phyloP scores from a whole-genome alignment of 1,140 invertebrate genomes.

The Neelides sp. region DNA sequence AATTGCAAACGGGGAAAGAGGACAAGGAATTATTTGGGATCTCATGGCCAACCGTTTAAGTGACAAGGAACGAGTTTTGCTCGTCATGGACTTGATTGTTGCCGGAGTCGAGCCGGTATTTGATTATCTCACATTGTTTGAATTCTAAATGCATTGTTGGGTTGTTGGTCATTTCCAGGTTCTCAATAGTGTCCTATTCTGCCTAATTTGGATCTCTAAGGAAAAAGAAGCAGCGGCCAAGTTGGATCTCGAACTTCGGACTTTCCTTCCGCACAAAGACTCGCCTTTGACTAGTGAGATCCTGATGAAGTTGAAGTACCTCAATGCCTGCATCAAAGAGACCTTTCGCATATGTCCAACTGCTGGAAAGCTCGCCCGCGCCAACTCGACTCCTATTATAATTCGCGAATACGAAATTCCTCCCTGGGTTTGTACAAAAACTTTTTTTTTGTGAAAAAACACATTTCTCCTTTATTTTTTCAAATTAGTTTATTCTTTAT shows the following conservation, averaged over 20 bases:
- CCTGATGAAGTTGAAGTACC: slow-evolving; percentile 51
- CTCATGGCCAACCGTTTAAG: too few species aligned
- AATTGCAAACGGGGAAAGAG: too few species aligned
- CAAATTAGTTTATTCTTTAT: neutral
- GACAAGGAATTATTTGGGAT: too few species aligned
- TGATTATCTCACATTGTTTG: too few species aligned
- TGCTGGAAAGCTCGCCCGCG: slow-evolving; percentile 64
- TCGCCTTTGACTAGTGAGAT: slow-evolving; percentile 46
- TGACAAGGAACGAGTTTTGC: too few species aligned
- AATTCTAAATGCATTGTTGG: too few species aligned
- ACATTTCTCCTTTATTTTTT: slow-evolving; percentile 6
- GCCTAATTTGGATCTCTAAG: slow-evolving; percentile 35
- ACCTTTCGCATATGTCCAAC: slow-evolving; percentile 70
- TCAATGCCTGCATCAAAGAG: slow-evolving; percentile 76
- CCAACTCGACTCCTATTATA: slow-evolving; percentile 60
- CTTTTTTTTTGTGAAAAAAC: slow-evolving; percentile 22
- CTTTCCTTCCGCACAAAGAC: slow-evolving; percentile 42
- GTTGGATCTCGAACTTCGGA: slow-evolving; percentile 56
- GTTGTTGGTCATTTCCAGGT: too few species aligned
- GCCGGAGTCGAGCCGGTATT: too few species aligned
- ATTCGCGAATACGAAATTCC: slow-evolving; percentile 62
- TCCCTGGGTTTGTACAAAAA: slow-evolving; percentile 63
- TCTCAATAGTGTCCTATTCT: slow-evolving; percentile 33
- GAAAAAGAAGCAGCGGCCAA: slow-evolving; percentile 46
- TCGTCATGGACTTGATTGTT: too few species aligned